Evolutionary conservation across 1,140 invertebrate genomes (phyloP).

Genomic region (Venturia canescens): DNA sequence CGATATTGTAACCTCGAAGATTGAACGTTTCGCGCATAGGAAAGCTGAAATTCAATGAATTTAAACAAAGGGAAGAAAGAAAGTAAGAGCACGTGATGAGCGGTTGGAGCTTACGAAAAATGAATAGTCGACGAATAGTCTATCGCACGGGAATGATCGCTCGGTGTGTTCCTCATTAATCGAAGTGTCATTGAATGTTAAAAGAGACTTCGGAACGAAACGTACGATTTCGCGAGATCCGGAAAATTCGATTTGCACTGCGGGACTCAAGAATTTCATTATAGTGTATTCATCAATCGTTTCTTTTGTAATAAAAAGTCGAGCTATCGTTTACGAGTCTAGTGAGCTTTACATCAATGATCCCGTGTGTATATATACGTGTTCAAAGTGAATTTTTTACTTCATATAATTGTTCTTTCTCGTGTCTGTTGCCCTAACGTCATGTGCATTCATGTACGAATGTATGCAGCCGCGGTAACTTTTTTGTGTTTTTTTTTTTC

Average conservation of each 20-base stretch:
- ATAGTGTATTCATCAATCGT: not conserved
- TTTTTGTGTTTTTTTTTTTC: not conserved
- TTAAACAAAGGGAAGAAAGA: constrained; percentile 1
- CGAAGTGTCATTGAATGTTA: no score
- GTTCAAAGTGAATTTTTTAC: not conserved
- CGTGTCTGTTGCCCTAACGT: no score
- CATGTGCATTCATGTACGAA: no score
- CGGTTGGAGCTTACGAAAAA: not conserved
- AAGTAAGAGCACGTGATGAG: not conserved
- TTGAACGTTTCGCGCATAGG: constrained; percentile 19
- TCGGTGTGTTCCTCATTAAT: no score
- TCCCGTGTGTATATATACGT: constrained; percentile 7
- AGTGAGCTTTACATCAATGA: constrained; percentile 2
- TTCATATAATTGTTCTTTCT: no score
- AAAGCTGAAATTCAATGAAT: not conserved
- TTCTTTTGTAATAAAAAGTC: not conserved
- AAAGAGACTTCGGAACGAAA: not conserved
- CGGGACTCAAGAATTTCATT: constrained; percentile 1
- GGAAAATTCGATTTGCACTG: not conserved
- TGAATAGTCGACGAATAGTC: not conserved
- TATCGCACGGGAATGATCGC: not conserved
- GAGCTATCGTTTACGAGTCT: not conserved
- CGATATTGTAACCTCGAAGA: constrained; percentile 13
- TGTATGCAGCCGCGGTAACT: no score
- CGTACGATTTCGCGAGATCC: not conserved